Evolutionary conservation across 92 coral and sea anemone genomes (phyloP).

Genomic region (Nematostella vectensis): DNA sequence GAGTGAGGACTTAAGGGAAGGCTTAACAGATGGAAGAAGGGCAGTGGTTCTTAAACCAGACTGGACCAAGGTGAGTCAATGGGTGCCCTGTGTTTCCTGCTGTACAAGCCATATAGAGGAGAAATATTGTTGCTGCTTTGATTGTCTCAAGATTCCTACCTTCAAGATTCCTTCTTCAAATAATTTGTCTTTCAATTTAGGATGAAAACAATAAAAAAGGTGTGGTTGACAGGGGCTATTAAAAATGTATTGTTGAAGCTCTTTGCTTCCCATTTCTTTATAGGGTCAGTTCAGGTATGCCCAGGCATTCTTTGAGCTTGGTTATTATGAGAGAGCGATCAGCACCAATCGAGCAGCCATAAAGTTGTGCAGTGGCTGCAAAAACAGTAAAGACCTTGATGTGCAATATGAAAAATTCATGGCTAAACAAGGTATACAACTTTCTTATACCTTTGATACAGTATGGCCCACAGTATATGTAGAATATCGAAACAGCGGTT

Average conservation of each 20-base stretch:
- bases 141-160: too few species aligned
- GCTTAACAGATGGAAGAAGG: constrained; percentile 85
- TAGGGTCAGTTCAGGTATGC: constrained; percentile 94
- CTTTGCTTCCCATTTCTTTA: constrained; percentile 12
- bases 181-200: too few species aligned
- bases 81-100: too few species aligned
- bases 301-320: constrained; percentile 68
- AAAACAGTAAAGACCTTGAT: constrained; percentile 48
- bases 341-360: constrained; percentile 42
- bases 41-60: constrained; percentile 80
- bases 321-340: constrained; percentile 41
- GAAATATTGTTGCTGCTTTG: too few species aligned
- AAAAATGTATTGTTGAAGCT: too few species aligned
- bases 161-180: too few species aligned
- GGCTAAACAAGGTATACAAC: constrained; percentile 45
- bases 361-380: constrained; percentile 33
- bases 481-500: too few species aligned
- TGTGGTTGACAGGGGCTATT: too few species aligned
- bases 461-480: too few species aligned
- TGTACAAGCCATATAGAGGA: too few species aligned
- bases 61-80: constrained; percentile 82
- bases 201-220: too few species aligned
- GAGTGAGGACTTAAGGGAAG: constrained; percentile 50
- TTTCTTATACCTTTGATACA: not conserved
- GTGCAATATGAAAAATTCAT: constrained; percentile 37